Evolutionary conservation across 1,140 invertebrate species (phyloP), one percentile per base, ranked within the genome.

Genomic region (Solenopsis invicta): DNA sequence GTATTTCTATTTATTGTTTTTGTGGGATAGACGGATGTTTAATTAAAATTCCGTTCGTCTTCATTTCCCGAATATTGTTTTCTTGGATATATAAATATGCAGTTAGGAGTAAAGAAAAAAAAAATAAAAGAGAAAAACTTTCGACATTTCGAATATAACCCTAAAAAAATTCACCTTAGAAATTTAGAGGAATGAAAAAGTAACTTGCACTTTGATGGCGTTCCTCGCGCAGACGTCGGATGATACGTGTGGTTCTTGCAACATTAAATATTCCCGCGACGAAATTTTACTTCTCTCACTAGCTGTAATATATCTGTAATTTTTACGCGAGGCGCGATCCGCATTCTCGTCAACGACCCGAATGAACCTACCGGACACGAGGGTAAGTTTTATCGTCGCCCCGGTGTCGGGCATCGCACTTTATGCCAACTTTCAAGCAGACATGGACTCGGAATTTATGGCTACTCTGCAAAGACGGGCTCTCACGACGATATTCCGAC

Each of bases 331-430:
- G 24, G 29, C 48, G 41, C n/a, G 67, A 64, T 48, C 80, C 48
- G 54, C 21, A 61, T 74, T 61, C 48, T 74, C 52, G 80, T 45
- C 67, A 21, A 84, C 29, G 80, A 82, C 37, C 67, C 18, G 24
- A 82, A 71, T 21, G 66, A 69, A 59, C 78, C 59, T 72, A 74
- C 41, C 80, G 80, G 80, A 74, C 21, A 74, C 67, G 54, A 34
- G 67, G 69, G 13, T 84, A 84, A 84, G 80, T 84, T 84, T 74
- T 84, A 84, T 84, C 80, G 80, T 50, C 67, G 37, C 18, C 54
- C n/a, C 54, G 80, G 48, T 61, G 56, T 61, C 80, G 67, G 52
- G 34, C 66, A 9, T 82, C 67, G 67, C 41, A 84, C 80, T 84
- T 84, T 84, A 84, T 50, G 80, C 69, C 67, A 84, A 74, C 80